Evolutionary conservation across 1,140 invertebrate species (phyloP), one percentile per base, ranked within the genome.

Genomic region (Leptinotarsa texana): DNA sequence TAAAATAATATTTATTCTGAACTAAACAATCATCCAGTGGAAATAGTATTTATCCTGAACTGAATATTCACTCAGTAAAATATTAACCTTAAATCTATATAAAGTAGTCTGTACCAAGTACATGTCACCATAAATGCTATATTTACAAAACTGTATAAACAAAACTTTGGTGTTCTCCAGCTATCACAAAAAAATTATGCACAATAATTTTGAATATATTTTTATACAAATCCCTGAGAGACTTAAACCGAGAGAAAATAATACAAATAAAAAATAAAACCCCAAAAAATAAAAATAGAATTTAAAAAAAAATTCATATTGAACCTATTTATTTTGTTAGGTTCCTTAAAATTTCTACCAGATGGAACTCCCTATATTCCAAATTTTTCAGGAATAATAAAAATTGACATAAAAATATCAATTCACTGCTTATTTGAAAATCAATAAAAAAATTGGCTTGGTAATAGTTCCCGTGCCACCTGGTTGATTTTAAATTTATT

Each of bases 81-180:
- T 42, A 68, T 47, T 68, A 68, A 42, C 13, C 42, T 47, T 68
- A 68, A 72, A 63, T 21, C 63, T 63, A 73, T 63, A 66, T 63
- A 73, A 33, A 70, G 13, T 47, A 6, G 8, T 27, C 11, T 70
- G 69, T 57, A 70, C 49, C 27, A 13, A 73, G 57, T 62, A 73
- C 69, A 42, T 72, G 17, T 72, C 22, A 27, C 22, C 24, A 65
- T 65, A 48, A 65, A 73, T 18, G 51, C n/a, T 65, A 73, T 73
- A 72, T 72, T 62, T 72, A 72, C 69, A 72, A 72, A 72, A 72
- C 3, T 11, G 61, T 72, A 73, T 73, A 73, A 73, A 73, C 71
- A 73, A 73, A 73, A 73, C 83, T 84, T 84, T 84, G 83, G 83
- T 83, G 77, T 81, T 80, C 78, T 84, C 82, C 82, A 84, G 82